Conservation (phyloP, 2,888 invertebrate genomes). For the Biston betularia region DNA sequence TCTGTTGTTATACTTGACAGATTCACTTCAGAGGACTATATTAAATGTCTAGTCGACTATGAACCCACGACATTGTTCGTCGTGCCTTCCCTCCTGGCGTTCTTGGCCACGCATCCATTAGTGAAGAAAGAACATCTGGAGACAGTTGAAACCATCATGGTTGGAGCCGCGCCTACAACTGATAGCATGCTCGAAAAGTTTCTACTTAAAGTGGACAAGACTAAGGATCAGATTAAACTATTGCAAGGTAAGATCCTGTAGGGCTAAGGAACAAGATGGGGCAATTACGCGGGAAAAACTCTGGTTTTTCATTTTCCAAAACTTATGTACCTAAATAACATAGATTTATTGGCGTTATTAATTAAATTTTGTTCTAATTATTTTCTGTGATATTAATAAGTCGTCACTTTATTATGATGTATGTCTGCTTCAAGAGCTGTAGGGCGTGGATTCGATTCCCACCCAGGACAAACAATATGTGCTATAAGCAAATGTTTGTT, state of each 20-base stretch:
- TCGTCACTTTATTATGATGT: too few species aligned
- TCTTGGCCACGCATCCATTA: constrained; percentile 90
- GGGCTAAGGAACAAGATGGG: not conserved
- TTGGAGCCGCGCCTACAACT: constrained; percentile 91
- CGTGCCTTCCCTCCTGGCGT: constrained; percentile 92
- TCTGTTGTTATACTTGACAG: constrained; percentile 57
- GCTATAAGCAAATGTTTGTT: too few species aligned
- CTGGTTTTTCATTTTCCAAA: too few species aligned
- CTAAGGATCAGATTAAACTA: constrained; percentile 77
- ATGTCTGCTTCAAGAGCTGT: too few species aligned
- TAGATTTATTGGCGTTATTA: too few species aligned
- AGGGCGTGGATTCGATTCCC: too few species aligned
- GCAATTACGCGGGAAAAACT: too few species aligned
- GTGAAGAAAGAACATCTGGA: constrained; percentile 89
- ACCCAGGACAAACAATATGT: too few species aligned
- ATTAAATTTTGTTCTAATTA: too few species aligned
- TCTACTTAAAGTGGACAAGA: constrained; percentile 75
- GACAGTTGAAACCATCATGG: constrained; percentile 87
- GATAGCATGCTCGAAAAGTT: constrained; percentile 88
- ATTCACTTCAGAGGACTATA: constrained; percentile 91
- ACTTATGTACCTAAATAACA: too few species aligned
- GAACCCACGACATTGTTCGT: constrained; percentile 88
- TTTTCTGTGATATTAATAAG: too few species aligned
- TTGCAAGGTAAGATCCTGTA: constrained; percentile 70
- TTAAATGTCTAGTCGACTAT: constrained; percentile 87